Conservation (phyloP, 2,888 invertebrate genomes). For the Phalera bucephala region DNA sequence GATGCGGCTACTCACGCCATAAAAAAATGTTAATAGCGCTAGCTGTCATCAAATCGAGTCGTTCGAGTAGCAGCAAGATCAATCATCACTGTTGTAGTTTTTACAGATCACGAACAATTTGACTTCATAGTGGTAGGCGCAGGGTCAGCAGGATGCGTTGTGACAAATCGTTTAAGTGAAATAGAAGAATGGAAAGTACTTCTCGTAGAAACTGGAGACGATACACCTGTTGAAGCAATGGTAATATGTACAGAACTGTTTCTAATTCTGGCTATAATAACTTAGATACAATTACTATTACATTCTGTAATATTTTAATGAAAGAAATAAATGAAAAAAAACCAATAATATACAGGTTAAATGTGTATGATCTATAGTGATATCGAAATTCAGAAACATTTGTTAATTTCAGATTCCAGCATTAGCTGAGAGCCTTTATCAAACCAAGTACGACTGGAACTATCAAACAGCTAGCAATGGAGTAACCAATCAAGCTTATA, state of each 20-base stretch:
- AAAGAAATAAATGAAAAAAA: no score
- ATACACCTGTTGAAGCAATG: conserved; percentile 25
- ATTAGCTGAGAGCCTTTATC: conserved; percentile 21
- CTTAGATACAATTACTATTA: no score
- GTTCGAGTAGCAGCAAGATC: no score
- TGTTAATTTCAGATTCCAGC: conserved; percentile 44
- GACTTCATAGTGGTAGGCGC: conserved; percentile 83
- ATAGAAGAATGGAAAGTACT: conserved; percentile 15
- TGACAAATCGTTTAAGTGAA: conserved; percentile 81
- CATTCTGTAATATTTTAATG: no score
- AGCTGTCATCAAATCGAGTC: no score
- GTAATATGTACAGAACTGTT: no score
- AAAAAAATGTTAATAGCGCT: no score
- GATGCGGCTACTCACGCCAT: no score
- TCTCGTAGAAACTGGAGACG: conserved; percentile 28
- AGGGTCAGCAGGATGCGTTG: conserved; percentile 83
- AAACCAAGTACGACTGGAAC: conserved; percentile 88
- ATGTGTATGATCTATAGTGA: no score
- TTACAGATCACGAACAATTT: conserved; percentile 35
- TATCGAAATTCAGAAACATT: no score
- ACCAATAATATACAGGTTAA: conserved; percentile 5
- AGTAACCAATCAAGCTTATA: conserved; percentile 85
- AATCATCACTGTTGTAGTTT: no score
- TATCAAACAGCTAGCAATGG: conserved; percentile 91
- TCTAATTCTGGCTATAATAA: no score